Evolutionary conservation across 2,797 vertebrate genomes (phyloP).

Genomic region (Delichon dasypus): DNA sequence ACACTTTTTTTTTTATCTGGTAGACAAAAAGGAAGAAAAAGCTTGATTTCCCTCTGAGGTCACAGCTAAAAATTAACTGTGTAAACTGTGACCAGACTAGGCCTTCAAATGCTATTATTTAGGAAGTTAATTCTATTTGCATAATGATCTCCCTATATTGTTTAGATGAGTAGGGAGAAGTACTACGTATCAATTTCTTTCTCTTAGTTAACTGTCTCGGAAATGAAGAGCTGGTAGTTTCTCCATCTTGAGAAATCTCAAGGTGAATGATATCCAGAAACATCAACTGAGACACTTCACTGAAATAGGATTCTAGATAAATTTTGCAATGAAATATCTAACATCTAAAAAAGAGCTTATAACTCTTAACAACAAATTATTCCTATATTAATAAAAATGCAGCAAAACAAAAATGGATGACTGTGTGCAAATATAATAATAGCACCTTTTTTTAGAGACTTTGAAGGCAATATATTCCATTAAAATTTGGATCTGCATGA

Average conservation of each 20-base stretch:
- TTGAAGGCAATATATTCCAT: background rate
- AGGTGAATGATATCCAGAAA: background rate
- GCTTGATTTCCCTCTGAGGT: background rate
- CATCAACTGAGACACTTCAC: background rate
- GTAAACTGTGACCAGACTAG: background rate
- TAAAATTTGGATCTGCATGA: background rate
- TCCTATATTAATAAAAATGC: background rate
- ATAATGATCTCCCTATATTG: background rate
- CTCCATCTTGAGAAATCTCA: background rate
- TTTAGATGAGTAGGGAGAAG: background rate
- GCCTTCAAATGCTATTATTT: background rate
- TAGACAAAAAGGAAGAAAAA: background rate
- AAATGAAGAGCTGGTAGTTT: background rate
- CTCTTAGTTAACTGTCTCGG: background rate
- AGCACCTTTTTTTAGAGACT: background rate
- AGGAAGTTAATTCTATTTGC: background rate
- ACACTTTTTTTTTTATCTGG: background rate
- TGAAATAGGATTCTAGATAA: background rate
- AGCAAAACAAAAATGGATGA: background rate
- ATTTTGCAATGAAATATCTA: background rate
- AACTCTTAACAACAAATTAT: background rate
- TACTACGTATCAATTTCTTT: background rate
- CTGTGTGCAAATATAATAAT: background rate
- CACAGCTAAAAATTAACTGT: background rate
- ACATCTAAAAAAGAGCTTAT: background rate